These are phyloP conservation scores for Sinocyclocheilus rhinocerous DNA, from an alignment of 2,113 vertebrate genomes.

Conservation along the genomic window DNA sequence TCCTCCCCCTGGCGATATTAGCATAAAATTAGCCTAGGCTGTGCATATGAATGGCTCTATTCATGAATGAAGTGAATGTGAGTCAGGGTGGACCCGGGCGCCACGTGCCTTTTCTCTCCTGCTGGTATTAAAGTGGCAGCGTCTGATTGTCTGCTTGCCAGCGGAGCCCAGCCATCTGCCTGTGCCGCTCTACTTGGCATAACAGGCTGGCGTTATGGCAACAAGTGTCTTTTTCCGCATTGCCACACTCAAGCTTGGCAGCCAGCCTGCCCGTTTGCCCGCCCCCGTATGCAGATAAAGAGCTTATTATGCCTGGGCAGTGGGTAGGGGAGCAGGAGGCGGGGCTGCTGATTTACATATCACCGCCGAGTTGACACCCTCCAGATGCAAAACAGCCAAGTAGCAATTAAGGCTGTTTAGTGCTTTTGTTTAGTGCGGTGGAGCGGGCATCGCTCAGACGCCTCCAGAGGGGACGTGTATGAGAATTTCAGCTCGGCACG, in stretches of 20 bases:
- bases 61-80: conserved; percentile 69
- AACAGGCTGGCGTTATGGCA: conserved; percentile 75
- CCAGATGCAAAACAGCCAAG: conserved; percentile 77
- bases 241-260: conserved; percentile 78
- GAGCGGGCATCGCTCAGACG: conserved; percentile 52
- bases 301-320: conserved; percentile 78
- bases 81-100: conserved; percentile 50
- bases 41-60: conserved; percentile 71
- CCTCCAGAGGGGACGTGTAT: conserved; percentile 64
- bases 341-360: conserved; percentile 78
- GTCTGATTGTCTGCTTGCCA: conserved; percentile 63
- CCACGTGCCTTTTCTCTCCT: conserved; percentile 61
- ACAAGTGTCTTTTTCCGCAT: conserved; percentile 80
- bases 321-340: conserved; percentile 54
- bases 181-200: conserved; percentile 64
- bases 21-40: conserved; percentile 72
- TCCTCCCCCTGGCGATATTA: conserved; percentile 66
- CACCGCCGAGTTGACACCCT: conserved; percentile 75
- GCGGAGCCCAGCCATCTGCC: conserved; percentile 53
- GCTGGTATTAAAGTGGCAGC: conserved; percentile 64
- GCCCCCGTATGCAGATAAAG: conserved; percentile 75
- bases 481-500: conserved; percentile 70
- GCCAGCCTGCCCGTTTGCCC: conserved; percentile 71
- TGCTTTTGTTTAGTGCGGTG: conserved; percentile 75
- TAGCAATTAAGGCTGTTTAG: conserved; percentile 81